Evolutionary conservation across 2,888 invertebrate species (phyloP).

Genomic region (Sthenelais limicola): DNA sequence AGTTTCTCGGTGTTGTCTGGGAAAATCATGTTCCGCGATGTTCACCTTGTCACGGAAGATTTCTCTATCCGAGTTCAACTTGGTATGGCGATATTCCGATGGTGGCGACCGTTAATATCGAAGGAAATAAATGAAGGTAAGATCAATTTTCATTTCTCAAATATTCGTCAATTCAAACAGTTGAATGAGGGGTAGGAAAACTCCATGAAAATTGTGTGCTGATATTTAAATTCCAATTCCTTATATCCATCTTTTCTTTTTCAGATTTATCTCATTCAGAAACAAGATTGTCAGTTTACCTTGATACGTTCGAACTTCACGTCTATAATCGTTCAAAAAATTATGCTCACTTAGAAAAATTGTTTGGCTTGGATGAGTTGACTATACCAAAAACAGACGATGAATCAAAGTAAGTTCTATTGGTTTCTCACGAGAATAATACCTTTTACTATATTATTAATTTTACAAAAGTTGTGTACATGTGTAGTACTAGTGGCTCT

Average conservation of each 20-base stretch:
- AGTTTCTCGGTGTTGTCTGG: slow-evolving; percentile 96
- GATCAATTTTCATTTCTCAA: too few species aligned
- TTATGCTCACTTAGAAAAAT: slow-evolving; percentile 76
- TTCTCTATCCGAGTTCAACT: slow-evolving; percentile 94
- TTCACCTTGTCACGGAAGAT: slow-evolving; percentile 94
- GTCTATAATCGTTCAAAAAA: slow-evolving; percentile 92
- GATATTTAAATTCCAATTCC: too few species aligned
- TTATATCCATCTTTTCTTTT: slow-evolving; percentile 62
- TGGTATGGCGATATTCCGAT: slow-evolving; percentile 96
- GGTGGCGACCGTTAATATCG: slow-evolving; percentile 97
- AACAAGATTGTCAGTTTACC: slow-evolving; percentile 75
- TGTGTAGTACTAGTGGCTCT: too few species aligned
- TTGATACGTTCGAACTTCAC: slow-evolving; percentile 85
- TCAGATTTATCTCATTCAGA: slow-evolving; percentile 95
- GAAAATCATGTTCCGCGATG: slow-evolving; percentile 97
- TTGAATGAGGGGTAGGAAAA: too few species aligned
- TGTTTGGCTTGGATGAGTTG: slow-evolving; percentile 78
- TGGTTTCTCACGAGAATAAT: too few species aligned
- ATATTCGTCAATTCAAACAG: too few species aligned
- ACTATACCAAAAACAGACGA: slow-evolving; percentile 75
- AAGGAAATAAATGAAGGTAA: slow-evolving; percentile 95
- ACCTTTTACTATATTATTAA: too few species aligned
- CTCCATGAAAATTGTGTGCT: too few species aligned
- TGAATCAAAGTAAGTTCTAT: slow-evolving; percentile 37
- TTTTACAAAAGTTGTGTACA: too few species aligned